A percentile compares a stretch with the other conserved stretches of the same genome.
Evolutionary conservation across 2,113 vertebrate species (phyloP).

Genomic region (Ceuthmochares aereus): DNA sequence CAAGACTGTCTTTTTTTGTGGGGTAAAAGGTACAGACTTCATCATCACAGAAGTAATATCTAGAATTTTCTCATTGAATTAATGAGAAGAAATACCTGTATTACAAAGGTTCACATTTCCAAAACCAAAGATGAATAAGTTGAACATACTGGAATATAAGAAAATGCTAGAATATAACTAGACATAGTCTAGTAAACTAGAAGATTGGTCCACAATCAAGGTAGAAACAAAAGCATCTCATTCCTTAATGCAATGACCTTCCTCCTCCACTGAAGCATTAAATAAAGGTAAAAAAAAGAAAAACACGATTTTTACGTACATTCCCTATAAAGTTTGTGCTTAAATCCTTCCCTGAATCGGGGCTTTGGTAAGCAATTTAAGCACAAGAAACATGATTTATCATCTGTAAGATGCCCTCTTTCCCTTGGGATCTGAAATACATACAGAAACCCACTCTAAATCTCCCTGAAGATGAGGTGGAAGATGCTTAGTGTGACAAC

Average conservation of each 20-base stretch:
- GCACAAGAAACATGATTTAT: not conserved
- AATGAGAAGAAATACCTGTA: accelerated
- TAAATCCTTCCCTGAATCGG: not conserved
- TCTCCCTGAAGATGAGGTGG: not conserved
- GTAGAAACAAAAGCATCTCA: not conserved
- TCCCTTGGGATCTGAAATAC: not conserved
- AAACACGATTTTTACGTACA: not conserved
- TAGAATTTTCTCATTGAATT: not conserved
- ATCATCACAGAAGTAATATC: not conserved
- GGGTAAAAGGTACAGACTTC: not conserved
- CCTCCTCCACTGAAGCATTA: not conserved
- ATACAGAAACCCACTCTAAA: not conserved
- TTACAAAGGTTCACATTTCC: not conserved
- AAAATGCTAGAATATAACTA: too few species aligned
- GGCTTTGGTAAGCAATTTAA: not conserved
- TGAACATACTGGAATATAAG: not conserved
- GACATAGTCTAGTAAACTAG: not conserved
- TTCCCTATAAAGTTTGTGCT: not conserved
- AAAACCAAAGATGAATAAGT: not conserved
- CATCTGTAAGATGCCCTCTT: not conserved
- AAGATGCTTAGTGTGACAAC: not conserved
- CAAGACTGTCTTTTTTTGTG: not conserved
- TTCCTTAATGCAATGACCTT: not conserved
- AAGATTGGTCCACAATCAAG: not conserved
- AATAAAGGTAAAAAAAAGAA: not conserved